Evolutionary conservation across 2,888 invertebrate genomes (phyloP).

Genomic region (Microctonus aethiopoides): DNA sequence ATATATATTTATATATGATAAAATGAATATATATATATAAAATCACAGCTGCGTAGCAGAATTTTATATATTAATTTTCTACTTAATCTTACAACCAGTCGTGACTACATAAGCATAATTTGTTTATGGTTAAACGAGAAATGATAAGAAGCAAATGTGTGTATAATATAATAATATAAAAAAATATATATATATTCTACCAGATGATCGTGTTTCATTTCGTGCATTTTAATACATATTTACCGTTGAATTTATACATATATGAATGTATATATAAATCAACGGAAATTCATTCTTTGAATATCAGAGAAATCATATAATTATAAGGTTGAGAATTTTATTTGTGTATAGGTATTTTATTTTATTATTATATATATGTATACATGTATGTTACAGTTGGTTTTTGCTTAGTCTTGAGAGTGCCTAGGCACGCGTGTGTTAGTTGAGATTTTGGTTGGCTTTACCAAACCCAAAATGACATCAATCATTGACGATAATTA

Average conservation of each 20-base stretch:
- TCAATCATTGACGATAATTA: slow-evolving; percentile 44
- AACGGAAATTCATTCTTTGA: slow-evolving; percentile 5
- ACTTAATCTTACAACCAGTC: slow-evolving; percentile 2
- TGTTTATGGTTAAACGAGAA: not conserved
- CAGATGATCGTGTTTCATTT: slow-evolving; percentile 2
- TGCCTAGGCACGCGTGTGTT: not conserved
- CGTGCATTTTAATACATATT: slow-evolving; percentile 2
- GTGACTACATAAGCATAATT: slow-evolving; percentile 1
- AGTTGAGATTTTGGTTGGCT: slow-evolving; percentile 33
- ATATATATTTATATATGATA: not conserved
- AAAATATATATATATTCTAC: not conserved
- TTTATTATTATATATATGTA: not conserved
- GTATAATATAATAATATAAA: not conserved
- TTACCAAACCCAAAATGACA: slow-evolving; percentile 36
- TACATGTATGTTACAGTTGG: slow-evolving; percentile 1
- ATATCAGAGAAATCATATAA: slow-evolving; percentile 17
- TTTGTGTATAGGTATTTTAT: not conserved
- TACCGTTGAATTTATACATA: not conserved
- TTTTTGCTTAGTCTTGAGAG: not conserved
- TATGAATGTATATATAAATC: not conserved
- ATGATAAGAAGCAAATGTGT: not conserved
- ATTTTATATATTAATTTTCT: not conserved
- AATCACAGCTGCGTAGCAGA: not conserved
- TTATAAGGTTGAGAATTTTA: slow-evolving; percentile 9
- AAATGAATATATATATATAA: no score